These are phyloP conservation scores for Axinella damicornis DNA, from an alignment of 37 sponge, comb jelly and placozoan species.

Conservation along the genomic window DNA sequence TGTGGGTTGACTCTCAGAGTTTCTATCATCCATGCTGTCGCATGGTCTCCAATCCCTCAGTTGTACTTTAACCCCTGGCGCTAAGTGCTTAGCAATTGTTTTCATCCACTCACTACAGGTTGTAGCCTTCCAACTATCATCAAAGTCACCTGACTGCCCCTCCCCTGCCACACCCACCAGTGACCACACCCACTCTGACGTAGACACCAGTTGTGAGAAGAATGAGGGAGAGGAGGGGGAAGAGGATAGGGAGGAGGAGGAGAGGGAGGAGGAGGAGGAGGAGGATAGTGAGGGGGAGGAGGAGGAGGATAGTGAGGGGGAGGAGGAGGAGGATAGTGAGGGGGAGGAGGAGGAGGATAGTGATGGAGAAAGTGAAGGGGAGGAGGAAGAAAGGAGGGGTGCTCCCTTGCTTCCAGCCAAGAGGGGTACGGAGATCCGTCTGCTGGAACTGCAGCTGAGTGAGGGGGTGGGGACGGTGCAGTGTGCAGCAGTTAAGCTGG, in stretches of 20 bases:
- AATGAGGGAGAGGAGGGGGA: background rate
- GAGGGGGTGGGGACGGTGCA: slow-evolving; percentile 31
- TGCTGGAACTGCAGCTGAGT: slow-evolving; percentile 36
- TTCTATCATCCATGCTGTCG: too few species aligned
- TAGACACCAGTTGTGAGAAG: background rate
- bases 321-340: background rate
- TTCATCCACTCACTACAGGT: too few species aligned
- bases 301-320: background rate
- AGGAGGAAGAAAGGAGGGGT: background rate
- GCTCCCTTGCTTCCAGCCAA: slow-evolving; percentile 13
- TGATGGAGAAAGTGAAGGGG: background rate
- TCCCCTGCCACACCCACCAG: background rate
- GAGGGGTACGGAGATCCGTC: slow-evolving; percentile 56
- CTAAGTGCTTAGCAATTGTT: too few species aligned
- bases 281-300: background rate
- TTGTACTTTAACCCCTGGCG: too few species aligned
- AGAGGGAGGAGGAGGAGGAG: background rate
- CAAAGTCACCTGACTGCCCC: background rate
- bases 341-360: background rate
- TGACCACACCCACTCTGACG: background rate
- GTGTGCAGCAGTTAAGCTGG: slow-evolving; percentile 17
- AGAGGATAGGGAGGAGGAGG: background rate
- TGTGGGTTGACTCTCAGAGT: too few species aligned
- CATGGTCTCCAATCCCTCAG: too few species aligned
- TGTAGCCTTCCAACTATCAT: background rate